These are phyloP conservation scores for Thomomys bottae DNA, from an alignment of 2,113 vertebrate species.

Conservation along the genomic window DNA sequence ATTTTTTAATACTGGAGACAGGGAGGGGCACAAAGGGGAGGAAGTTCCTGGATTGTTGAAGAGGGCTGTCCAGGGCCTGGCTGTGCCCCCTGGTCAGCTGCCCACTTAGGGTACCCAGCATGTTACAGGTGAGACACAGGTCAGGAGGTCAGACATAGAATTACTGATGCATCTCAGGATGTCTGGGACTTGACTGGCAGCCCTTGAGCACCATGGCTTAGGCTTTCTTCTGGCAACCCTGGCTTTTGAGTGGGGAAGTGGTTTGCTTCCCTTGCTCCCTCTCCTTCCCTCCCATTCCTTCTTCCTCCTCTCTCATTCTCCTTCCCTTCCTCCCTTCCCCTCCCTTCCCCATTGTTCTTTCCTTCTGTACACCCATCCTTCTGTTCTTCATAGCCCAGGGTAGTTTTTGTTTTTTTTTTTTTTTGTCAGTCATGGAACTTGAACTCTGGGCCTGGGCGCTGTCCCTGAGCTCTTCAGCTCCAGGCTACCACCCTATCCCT, in stretches of 20 bases:
- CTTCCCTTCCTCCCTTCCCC: too few relatives aligned
- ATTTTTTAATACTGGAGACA: neutral
- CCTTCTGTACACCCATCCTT: too few relatives aligned
- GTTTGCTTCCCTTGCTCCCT: too few relatives aligned
- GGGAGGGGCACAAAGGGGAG: neutral
- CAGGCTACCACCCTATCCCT: too few relatives aligned
- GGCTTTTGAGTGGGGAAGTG: neutral
- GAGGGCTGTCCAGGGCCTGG: neutral
- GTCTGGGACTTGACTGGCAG: neutral
- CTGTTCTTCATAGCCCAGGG: too few relatives aligned
- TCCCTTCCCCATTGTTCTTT: too few relatives aligned
- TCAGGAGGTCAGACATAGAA: neutral
- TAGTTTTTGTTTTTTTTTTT: too few relatives aligned
- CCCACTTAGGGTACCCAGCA: accelerated
- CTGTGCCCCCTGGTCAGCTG: neutral
- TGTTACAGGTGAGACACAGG: neutral
- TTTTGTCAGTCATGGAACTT: too few relatives aligned
- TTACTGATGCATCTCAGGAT: neutral
- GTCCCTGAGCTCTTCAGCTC: too few relatives aligned
- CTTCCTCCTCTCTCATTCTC: too few relatives aligned
- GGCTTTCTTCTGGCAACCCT: neutral
- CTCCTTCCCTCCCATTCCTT: too few relatives aligned
- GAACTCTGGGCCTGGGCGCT: too few relatives aligned
- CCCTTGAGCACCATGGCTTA: neutral
- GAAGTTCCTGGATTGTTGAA: neutral